Evolutionary conservation across 2,797 vertebrate species (phyloP).

Genomic region (Gallirallus australis): DNA sequence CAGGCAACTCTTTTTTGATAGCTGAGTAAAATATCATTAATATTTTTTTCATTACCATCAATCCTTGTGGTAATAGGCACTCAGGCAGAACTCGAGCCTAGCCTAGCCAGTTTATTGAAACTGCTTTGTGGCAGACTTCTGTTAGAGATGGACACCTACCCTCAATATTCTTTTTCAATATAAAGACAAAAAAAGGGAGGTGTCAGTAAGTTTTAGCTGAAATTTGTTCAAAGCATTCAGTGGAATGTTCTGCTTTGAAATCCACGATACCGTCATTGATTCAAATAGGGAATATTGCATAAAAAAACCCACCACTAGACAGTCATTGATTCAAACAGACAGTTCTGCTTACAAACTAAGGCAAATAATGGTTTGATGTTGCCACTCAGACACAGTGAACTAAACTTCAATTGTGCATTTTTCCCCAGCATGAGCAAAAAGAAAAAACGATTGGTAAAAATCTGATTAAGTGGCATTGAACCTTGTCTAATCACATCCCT

Average conservation of each 20-base stretch:
- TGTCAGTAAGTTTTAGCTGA: neutral
- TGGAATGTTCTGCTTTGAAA: neutral
- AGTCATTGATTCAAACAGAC: neutral
- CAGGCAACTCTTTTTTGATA: slow-evolving; percentile 63
- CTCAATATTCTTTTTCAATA: neutral
- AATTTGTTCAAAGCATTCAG: neutral
- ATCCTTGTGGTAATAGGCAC: slow-evolving; percentile 40
- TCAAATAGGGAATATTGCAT: neutral
- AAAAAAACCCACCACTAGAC: neutral
- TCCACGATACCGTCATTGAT: neutral
- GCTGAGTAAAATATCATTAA: slow-evolving; percentile 60
- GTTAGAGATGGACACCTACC: neutral
- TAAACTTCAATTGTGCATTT: neutral
- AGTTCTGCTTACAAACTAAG: neutral
- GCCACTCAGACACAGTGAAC: neutral
- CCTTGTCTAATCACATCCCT: neutral
- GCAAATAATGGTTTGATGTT: neutral
- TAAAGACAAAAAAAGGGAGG: neutral
- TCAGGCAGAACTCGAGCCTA: slow-evolving; percentile 25
- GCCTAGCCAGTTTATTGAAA: slow-evolving; percentile 16
- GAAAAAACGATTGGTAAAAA: slow-evolving; percentile 5
- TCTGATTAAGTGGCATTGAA: slow-evolving; percentile 20
- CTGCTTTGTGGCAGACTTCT: slow-evolving; percentile 1
- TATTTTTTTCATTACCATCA: slow-evolving; percentile 65
- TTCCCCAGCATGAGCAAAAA: neutral